phyloP scores from a whole-genome alignment of 2,888 invertebrate genomes.

The Synanthedon andrenaeformis region DNA sequence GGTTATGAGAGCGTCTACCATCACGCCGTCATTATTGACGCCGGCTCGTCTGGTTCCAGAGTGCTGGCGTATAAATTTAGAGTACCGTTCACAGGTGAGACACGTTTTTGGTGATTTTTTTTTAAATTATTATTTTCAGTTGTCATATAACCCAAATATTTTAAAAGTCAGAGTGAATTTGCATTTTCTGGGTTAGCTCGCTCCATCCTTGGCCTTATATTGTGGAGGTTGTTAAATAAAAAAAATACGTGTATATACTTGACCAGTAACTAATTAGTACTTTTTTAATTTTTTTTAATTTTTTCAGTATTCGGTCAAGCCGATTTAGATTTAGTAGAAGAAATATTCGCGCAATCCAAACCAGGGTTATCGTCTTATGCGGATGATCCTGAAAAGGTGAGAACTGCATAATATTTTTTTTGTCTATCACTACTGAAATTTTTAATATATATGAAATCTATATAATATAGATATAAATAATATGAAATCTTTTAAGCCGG shows the following conservation, averaged over 20 bases:
- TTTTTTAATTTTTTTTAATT: background rate
- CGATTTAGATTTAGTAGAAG: slow-evolving; percentile 83
- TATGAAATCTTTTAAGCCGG: background rate
- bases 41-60: slow-evolving; percentile 93
- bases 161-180: no score
- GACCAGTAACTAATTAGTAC: no score
- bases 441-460: no score
- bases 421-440: no score
- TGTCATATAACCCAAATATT: no score
- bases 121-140: background rate
- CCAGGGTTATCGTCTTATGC: slow-evolving; percentile 93
- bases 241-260: no score
- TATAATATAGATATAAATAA: background rate
- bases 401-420: background rate
- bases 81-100: slow-evolving; percentile 77
- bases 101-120: background rate
- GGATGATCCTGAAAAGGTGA: slow-evolving; percentile 80
- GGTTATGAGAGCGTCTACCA: slow-evolving; percentile 72
- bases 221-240: no score
- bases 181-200: no score
- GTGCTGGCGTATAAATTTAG: slow-evolving; percentile 87
- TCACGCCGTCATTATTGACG: slow-evolving; percentile 92
- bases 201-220: no score
- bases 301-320: slow-evolving; percentile 62
- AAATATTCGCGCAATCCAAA: slow-evolving; percentile 85